Base-by-base conservation (phyloP, 2,888 invertebrate genomes). In the Plusia festucae region DNA sequence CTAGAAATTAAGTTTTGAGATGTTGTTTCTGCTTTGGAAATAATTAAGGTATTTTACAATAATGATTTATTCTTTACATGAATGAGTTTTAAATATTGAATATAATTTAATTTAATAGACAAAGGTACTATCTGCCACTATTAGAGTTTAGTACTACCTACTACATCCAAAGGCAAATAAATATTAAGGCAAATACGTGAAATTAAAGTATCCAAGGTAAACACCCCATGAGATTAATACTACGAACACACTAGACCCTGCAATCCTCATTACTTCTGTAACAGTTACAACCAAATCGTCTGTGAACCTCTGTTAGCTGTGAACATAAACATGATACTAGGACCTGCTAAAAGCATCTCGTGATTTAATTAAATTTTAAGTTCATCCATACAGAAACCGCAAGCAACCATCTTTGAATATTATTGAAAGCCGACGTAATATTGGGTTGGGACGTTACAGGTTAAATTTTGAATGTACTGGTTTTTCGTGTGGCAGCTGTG, bases 311-410 rank as follows among this genome's bases (percentile, higher is more conserved):
- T 66, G 56, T 65, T 70, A 57, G 40, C 46, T n/a, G 58, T 62
- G 46, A 73, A 59, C 60, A 55, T 67, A 68, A 76, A 76, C 73
- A 67, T 67, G 51, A 66, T 72, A 55, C 60, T 51, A 59, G 40
- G 27, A 60, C 62, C 60, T 53, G 52, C 22, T 61, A 58, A 65
- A 70, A 44, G 66, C 69, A 67, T 60, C 70, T 79, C 62, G 58
- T 76, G 73, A 79, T 81, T 84, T 83, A 83, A 85, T 85, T 85
- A 85, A 85, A 84, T 70, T 81, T 81, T 77, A 77, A 76, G 82
- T 78, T 81, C 78, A 81, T 68, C 73, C 77, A 68, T 59, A 71
- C 53, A 74, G 78, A 84, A 85, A 83, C 83, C 85, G 49, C 81
- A 53, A 56, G 51, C 65, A 49, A 58, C 71, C 66, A 71, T 65